phyloP scores from a whole-genome alignment of 2,113 vertebrate species.

The Euleptes europaea region DNA sequence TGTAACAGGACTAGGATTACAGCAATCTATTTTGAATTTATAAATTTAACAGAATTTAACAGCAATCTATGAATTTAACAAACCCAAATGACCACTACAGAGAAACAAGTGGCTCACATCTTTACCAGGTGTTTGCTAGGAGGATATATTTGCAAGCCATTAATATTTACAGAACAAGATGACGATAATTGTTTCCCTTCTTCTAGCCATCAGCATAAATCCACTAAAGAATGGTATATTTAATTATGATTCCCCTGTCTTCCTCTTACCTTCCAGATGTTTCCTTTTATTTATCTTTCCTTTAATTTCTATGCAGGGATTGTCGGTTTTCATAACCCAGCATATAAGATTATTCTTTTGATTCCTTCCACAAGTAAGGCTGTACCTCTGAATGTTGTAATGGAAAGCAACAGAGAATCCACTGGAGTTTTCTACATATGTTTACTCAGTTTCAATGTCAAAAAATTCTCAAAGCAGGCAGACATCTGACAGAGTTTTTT shows the following conservation, averaged over 20 bases:
- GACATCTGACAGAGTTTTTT: conserved; percentile 42
- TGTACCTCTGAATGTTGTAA: conserved; percentile 42
- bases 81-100: conserved; percentile 13
- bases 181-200: not conserved
- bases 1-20: too few relatives aligned
- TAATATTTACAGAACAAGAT: conserved; percentile 23
- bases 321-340: conserved; percentile 44
- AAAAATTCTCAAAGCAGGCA: conserved; percentile 37
- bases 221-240: not conserved
- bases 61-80: not conserved
- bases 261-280: conserved; percentile 11
- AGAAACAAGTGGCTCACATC: not conserved
- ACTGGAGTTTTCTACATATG: conserved; percentile 20
- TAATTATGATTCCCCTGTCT: not conserved
- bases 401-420: conserved; percentile 26
- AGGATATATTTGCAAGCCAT: conserved; percentile 7
- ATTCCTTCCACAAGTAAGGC: conserved; percentile 44
- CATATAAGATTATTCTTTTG: conserved; percentile 55
- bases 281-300: conserved; percentile 51
- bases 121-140: conserved; percentile 30
- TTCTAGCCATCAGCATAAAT: not conserved
- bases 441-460: conserved; percentile 39
- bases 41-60: too few relatives aligned
- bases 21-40: too few relatives aligned
- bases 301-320: conserved; percentile 47